Base-by-base conservation (phyloP, 2,888 invertebrate genomes). In the Phymatocera aterrima region DNA sequence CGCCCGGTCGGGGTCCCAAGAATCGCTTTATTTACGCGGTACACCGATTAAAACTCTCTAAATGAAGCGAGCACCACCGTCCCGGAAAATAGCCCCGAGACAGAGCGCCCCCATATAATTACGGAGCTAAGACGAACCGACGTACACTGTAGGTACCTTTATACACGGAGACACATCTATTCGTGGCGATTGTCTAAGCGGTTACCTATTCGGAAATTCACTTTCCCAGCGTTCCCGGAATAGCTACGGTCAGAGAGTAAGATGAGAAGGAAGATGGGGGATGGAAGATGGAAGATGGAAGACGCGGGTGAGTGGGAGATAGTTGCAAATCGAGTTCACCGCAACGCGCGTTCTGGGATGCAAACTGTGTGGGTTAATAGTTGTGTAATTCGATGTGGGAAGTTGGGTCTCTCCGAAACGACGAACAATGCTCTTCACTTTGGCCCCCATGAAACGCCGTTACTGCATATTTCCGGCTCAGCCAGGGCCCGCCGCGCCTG, bases 311-410 rank as follows among this genome's bases (percentile, higher is more conserved):
- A 72, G 48, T 51, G 51, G 72, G 28, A 72, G 31, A 72, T 72
- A 72, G 72, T 72, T 72, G 72, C 31, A 51, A 72, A 72, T 72
- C 51, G n/a, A 72, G 72, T 72, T 72, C 70, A 28, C 31, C 28
- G 34, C 31, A 51, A n/a, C n/a, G n/a, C n/a, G n/a, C 51, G 72
- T 51, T 48, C 34, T 18, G 34, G 72, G 72, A 72, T 72, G 51
- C 72, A 51, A 51, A 72, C 51, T 51, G 78, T 78, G 70, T 78
- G 34, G 78, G 78, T 64, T 78, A 78, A 78, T 78, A 68, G 72
- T 78, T 68, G 48, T 74, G 40, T 78, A 78, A 78, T 78, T 78
- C 68, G 78, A 78, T 54, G 65, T 34, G 78, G 54, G 43, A 78
- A 78, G 78, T 78, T 54, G 15, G 70, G 28, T 31, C 10, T 43